These are phyloP conservation scores for Anguilla rostrata DNA, from an alignment of 2,113 vertebrate genomes.

Conservation along the genomic window DNA sequence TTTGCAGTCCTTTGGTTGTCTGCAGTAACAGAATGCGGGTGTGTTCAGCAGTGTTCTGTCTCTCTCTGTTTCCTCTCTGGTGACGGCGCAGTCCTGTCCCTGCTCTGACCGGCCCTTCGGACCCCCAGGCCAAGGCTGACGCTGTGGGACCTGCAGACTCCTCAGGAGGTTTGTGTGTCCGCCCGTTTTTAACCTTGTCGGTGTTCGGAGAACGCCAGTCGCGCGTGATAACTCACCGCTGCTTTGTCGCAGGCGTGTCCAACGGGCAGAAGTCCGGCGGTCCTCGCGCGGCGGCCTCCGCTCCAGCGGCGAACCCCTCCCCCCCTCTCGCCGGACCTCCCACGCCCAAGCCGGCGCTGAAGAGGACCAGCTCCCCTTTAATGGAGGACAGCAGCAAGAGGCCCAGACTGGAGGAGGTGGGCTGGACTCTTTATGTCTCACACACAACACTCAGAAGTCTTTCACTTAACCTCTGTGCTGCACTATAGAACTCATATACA, in stretches of 20 bases:
- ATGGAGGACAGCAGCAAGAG: constrained; percentile 75
- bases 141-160: constrained; percentile 67
- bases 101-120: constrained; percentile 74
- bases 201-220: not conserved
- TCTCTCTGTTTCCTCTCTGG: constrained; percentile 11
- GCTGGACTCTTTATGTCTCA: not conserved
- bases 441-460: not conserved
- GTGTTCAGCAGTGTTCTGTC: not conserved
- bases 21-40: not conserved
- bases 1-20: not conserved
- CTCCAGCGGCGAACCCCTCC: constrained; percentile 69
- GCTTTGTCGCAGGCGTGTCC: constrained; percentile 63
- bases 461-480: not conserved
- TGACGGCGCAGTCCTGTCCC: constrained; percentile 79
- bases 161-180: constrained; percentile 70
- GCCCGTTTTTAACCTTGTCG: not conserved
- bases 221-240: constrained; percentile 32
- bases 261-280: constrained; percentile 76
- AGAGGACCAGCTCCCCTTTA: constrained; percentile 72
- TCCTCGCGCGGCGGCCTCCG: constrained; percentile 69
- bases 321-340: constrained; percentile 70
- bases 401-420: constrained; percentile 75
- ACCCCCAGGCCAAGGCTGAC: constrained; percentile 68
- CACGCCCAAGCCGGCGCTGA: constrained; percentile 67
- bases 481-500: no score